A percentile compares a stretch with the other conserved stretches of the same genome.
Conservation (phyloP, 2,888 invertebrate species). For the Lutraria lutraria region DNA sequence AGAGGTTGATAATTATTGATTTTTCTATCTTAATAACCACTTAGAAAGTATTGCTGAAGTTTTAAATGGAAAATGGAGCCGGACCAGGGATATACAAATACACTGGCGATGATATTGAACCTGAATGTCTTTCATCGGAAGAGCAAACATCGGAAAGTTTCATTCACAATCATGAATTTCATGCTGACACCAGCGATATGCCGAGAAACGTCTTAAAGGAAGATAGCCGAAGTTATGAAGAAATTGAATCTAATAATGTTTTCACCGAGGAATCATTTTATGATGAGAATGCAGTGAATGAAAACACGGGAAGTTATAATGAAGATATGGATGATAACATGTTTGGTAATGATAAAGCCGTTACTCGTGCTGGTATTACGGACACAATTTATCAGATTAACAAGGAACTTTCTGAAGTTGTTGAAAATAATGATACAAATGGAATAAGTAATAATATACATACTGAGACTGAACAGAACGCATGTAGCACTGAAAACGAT, state of each 20-base stretch:
- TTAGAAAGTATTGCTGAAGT: neutral
- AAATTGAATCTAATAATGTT: neutral
- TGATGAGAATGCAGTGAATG: neutral
- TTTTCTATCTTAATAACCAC: neutral
- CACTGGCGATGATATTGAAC: neutral
- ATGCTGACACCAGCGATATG: neutral
- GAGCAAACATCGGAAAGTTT: neutral
- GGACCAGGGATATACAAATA: neutral
- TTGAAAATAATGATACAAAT: neutral
- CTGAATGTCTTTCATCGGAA: neutral
- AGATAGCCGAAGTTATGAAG: neutral
- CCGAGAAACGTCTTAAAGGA: neutral
- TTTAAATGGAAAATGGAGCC: slow-evolving; percentile 23
- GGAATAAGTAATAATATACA: neutral
- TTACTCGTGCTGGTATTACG: neutral
- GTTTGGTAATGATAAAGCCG: neutral
- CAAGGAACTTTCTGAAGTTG: neutral
- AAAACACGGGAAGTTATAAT: neutral
- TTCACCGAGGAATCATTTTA: neutral
- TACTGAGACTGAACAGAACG: neutral
- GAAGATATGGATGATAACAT: neutral
- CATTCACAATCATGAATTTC: neutral
- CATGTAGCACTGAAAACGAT: neutral
- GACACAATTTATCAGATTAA: neutral
- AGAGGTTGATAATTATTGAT: neutral